Evolutionary conservation across 1,140 invertebrate species (phyloP), one percentile per base, ranked within the genome.

Genomic region (Piezodorus guildinii): DNA sequence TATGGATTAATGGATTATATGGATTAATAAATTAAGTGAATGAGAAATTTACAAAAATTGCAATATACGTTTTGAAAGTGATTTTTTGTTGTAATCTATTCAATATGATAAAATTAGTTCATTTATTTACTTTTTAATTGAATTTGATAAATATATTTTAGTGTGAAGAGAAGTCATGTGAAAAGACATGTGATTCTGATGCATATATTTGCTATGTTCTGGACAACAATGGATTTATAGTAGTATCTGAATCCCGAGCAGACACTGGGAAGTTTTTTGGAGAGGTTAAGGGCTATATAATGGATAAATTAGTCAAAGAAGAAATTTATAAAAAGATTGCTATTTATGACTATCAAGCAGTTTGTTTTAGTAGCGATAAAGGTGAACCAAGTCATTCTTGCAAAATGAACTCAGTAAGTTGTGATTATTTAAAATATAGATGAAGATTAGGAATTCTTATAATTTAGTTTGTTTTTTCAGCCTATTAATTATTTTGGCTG

Each of bases 201-300:
- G 80, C 83, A 43, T 79, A 90, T 68, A 85, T 91, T 61, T 96
- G 92, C 72, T 91, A 85, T 72, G 77, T 96, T 34, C 75, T 96
- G 17, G 92, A 96, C 73, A 92, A 92, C 73, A 91, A 93, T 73
- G 93, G 90, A 5, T 96, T 87, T 76, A 81, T 96, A 15, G 76
- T 90, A 0, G 83, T 92, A 15, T 87, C 87, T 2, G 83, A 91
- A 70, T 78, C 84, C n/a, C 72, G 77, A 1, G 75, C 74, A 8
- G 80, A 90, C 64, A 88, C 88, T 8, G 90, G 90, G n/a, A 79
- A 79, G 66, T 95, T 95, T 74, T 92, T 94, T 69, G 92, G 92
- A 0, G 87, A 91, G 72, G 79, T 94, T 46, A 82, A 88, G 27
- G 84, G 87, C 21, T 75, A 76, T 14, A 81, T 95, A 3, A 91